Base-by-base conservation (phyloP, 2,888 invertebrate genomes). In the Melipona bicolor region DNA sequence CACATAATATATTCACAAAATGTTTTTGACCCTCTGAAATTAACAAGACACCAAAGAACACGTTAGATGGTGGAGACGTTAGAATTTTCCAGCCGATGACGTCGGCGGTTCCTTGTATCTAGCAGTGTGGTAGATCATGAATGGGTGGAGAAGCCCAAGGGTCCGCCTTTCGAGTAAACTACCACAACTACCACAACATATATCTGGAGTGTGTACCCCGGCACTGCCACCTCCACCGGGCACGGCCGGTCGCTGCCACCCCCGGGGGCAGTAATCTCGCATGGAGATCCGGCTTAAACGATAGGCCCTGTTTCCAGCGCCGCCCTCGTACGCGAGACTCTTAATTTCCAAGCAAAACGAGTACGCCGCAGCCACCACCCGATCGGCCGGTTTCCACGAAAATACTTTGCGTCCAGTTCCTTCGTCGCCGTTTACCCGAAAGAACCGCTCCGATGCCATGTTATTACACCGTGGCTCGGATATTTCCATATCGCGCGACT, bases 231-330 rank as follows among this genome's bases (percentile, higher is more conserved):
- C 95, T 94, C 87, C 93, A 92, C 54, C 78, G 32, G 32, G 32
- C 32, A 32, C 32, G 32, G 74, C 56, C 77, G 77, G 80, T 76
- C 69, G 78, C 84, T 76, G 79, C 89, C 88, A 89, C 90, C 90
- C 91, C 90, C 91, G 85, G 91, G 91, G 93, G 93, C 93, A 93
- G 91, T 90, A 94, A 94, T 94, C 94, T 94, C 90, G 92, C 93
- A 93, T 93, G 93, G 91, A 94, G 93, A 94, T 94, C 93, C 93
- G 91, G 90, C 93, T 94, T 94, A 94, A 94, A 94, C 94, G 94
- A 94, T 94, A 94, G 94, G 94, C 93, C 92, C 92, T 74, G 86
- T 88, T 92, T 90, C 87, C 90, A 91, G 92, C 89, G 91, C 91
- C 92, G 92, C 92, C 92, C 91, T 90, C 87, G 84, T 89, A 89